A percentile compares a stretch with the other conserved stretches of the same genome.
Conservation (phyloP, 2,888 invertebrate species). For the Bellardia pandia region DNA sequence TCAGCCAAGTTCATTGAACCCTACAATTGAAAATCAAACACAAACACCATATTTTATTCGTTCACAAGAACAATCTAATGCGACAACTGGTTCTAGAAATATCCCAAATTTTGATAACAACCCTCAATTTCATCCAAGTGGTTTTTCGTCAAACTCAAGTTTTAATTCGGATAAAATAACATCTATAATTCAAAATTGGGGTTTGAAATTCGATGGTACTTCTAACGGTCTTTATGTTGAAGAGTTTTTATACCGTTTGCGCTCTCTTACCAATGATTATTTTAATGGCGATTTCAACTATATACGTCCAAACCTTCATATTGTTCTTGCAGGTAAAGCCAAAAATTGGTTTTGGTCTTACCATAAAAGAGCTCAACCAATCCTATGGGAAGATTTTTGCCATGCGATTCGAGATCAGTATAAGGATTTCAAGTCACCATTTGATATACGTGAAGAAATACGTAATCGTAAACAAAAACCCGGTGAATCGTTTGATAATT, state of each 20-base stretch:
- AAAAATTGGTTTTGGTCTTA: conserved; percentile 46
- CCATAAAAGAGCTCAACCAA: conserved; percentile 15
- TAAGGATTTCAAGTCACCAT: conserved; percentile 46
- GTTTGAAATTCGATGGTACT: conserved; percentile 62
- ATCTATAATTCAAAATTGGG: conserved; percentile 61
- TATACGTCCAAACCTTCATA: conserved; percentile 55
- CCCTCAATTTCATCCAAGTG: background rate
- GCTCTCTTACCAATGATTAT: conserved; percentile 39
- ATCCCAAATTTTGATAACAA: background rate
- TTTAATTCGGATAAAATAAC: conserved; percentile 45
- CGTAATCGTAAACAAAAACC: conserved; percentile 56
- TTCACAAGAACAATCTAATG: background rate
- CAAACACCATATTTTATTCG: background rate
- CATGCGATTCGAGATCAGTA: conserved; percentile 37
- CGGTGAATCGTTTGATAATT: conserved; percentile 40
- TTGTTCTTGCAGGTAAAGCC: conserved; percentile 56
- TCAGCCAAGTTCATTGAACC: background rate
- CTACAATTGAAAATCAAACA: background rate
- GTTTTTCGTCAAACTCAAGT: background rate
- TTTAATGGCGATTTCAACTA: conserved; percentile 57
- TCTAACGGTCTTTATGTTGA: conserved; percentile 47
- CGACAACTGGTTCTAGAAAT: background rate
- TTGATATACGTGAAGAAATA: conserved; percentile 57
- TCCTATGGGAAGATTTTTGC: conserved; percentile 53
- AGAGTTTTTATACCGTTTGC: conserved; percentile 61